These are phyloP conservation scores for Cremastobaeus sp. DNA, from an alignment of 2,888 invertebrate species.

Conservation along the genomic window DNA sequence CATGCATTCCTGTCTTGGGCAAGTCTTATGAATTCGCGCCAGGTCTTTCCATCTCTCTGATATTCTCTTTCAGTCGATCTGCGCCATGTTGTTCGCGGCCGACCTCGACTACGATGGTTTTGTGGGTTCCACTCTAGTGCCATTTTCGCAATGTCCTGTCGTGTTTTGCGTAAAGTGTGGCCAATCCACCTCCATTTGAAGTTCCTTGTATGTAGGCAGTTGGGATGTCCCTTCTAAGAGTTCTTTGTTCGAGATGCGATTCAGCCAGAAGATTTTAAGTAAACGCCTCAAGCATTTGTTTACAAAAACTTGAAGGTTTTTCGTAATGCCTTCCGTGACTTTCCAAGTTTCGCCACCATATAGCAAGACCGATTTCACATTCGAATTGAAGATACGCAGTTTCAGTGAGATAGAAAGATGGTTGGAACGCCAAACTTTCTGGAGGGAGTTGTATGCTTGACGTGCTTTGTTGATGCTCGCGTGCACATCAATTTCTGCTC, in stretches of 20 bases:
- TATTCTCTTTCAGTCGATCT: slow-evolving; percentile 2
- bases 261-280: neutral
- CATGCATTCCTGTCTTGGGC: slow-evolving; percentile 1
- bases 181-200: too few species aligned
- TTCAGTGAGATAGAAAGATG: neutral
- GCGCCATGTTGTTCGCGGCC: neutral
- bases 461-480: too few species aligned
- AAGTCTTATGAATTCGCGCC: slow-evolving; percentile 2
- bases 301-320: neutral
- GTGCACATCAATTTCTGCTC: too few species aligned
- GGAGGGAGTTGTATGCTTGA: too few species aligned
- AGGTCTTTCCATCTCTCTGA: neutral
- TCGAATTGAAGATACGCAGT: neutral
- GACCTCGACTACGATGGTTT: neutral
- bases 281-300: neutral
- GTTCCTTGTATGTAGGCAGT: too few species aligned
- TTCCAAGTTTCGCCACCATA: too few species aligned
- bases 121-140: slow-evolving; percentile 7
- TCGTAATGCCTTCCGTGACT: neutral
- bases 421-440: too few species aligned
- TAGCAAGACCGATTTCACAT: too few species aligned
- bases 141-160: neutral
- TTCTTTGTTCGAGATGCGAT: neutral
- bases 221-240: neutral
- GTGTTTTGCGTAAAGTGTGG: too few species aligned